Base-by-base conservation (phyloP, 2,113 vertebrate genomes). In the Melanerpes formicivorus region DNA sequence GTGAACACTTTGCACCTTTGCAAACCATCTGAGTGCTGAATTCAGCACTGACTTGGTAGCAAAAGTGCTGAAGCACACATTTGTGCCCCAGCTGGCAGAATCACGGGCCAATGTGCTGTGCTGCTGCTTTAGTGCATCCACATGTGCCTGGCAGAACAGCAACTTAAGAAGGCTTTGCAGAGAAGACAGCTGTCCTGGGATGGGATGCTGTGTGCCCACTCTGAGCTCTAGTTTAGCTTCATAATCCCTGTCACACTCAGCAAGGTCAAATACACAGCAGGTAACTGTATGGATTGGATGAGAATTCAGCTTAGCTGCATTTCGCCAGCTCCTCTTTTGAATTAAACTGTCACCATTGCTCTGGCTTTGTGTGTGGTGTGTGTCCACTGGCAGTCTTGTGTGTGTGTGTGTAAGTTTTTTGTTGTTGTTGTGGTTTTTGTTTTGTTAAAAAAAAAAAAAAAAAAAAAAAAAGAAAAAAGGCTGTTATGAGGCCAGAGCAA, bases 71-170 rank as follows among this genome's bases (percentile, higher is more conserved):
- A 2, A 5, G 69, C 3, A 8, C 34, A 34, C 6, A 37, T 50
- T 50, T 59, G 10, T 77, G 27, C 54, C 83, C 65, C 66, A 79
- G 62, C 25, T 60, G 54, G 58, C 46, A 65, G 46, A 18, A 71
- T n/a, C 76, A 32, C 0, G 0, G 30, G 30, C 52, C 3, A 25
- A 66, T 34, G 71, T 2, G 29, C 58, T 48, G 19, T 1, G 1
- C 58, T 69, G 58, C 37, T 87, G 78, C 62, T 90, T 86, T 78
- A 90, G 77, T 44, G 81, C 27, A 71, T 64, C 87, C 70, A 84
- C 74, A 32, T 23, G 77, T 58, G 34, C 54, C 54, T 74, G 62
- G 76, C 76, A 91, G 65, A 94, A 67, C 19, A 83, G 42, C 32
- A 65, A 16, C 5, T 52, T 50, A 21, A 0, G 0, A 80, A 95